Conservation (phyloP, 1,140 invertebrate genomes). For the Heliconius hewitsoni region DNA sequence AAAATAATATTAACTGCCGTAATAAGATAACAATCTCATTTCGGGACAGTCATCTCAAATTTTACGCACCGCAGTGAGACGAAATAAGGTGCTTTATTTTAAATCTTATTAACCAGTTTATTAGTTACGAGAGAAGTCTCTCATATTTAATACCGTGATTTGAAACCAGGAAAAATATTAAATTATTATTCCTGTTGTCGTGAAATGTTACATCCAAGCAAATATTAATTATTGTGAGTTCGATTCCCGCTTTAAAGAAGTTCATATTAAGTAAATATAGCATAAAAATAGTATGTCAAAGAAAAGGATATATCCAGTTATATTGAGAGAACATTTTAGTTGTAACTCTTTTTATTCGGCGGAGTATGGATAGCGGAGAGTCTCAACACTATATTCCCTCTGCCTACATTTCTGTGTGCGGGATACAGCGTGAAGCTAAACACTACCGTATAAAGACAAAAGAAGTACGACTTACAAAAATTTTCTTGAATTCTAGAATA, state of each 20-base stretch:
- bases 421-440: too few relatives aligned
- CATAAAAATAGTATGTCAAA: too few relatives aligned
- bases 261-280: too few relatives aligned
- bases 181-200: neutral
- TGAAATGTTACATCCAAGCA: too few relatives aligned
- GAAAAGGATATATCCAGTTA: too few relatives aligned
- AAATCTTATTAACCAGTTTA: slow-evolving; percentile 29
- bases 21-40: slow-evolving; percentile 26
- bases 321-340: too few relatives aligned
- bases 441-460: too few relatives aligned
- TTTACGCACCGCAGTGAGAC: slow-evolving; percentile 25
- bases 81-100: slow-evolving; percentile 32
- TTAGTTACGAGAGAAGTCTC: neutral
- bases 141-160: neutral
- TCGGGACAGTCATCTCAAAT: slow-evolving; percentile 11
- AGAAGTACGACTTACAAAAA: too few relatives aligned
- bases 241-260: too few relatives aligned
- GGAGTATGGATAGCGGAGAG: neutral
- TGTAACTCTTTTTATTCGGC: too few relatives aligned
- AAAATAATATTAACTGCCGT: neutral
- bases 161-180: neutral
- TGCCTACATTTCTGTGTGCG: neutral
- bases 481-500: slow-evolving; percentile 11
- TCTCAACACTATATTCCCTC: neutral
- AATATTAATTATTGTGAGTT: too few relatives aligned